Conservation (phyloP, 2,888 invertebrate species). For the Diarsia dahlii region DNA sequence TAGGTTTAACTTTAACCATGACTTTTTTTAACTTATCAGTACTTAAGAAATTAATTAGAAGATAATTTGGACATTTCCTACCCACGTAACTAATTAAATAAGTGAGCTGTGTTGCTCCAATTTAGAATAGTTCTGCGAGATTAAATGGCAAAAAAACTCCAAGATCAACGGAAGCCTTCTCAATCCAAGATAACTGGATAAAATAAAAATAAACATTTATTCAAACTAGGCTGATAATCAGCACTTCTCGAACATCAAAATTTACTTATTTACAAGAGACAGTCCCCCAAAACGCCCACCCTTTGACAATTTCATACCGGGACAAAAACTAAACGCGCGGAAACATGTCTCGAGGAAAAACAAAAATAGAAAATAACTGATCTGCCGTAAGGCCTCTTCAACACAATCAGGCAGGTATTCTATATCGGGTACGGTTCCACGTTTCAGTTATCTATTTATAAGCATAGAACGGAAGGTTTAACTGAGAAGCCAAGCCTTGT, state of each 20-base stretch:
- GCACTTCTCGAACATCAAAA: no score
- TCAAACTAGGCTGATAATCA: no score
- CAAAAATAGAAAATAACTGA: not conserved
- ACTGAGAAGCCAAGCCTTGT: constrained; percentile 8
- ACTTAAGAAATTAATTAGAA: not conserved
- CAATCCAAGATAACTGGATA: not conserved
- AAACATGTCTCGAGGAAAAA: not conserved
- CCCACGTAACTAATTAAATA: not conserved
- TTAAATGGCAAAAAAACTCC: not conserved
- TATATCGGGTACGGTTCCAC: not conserved
- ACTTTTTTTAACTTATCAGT: not conserved
- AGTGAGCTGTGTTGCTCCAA: not conserved
- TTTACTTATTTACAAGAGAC: no score
- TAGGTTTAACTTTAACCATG: constrained; percentile 40
- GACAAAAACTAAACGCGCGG: no score
- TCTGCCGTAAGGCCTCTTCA: no score
- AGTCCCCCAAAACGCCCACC: no score
- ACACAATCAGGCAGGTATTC: not conserved
- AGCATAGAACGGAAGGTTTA: not conserved
- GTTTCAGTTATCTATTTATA: constrained; percentile 9
- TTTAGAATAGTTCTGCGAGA: not conserved
- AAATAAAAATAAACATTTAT: no score
- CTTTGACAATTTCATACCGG: not conserved
- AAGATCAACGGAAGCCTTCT: not conserved
- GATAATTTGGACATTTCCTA: not conserved